Percentiles rank a stretch among this genome's conserved stretches.
phyloP scores from a whole-genome alignment of 2,888 invertebrate species.

The Phyllotreta striolata region DNA sequence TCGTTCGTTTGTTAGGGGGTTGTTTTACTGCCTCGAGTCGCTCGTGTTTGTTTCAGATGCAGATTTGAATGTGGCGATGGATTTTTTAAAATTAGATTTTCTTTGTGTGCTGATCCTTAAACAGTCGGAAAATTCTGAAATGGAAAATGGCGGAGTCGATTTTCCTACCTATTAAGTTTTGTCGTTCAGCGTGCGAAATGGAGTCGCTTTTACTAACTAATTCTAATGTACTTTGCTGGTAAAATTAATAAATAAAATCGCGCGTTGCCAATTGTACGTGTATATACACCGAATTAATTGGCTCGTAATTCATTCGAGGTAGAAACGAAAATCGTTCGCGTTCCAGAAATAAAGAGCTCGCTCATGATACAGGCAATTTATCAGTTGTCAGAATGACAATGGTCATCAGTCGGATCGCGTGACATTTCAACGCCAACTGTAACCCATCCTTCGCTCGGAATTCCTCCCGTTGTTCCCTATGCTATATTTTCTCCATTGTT shows the following conservation, averaged over 20 bases:
- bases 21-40: conserved; percentile 19
- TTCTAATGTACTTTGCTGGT: too few relatives aligned
- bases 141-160: conserved; percentile 1
- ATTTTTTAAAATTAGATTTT: conserved; percentile 30
- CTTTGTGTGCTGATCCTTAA: conserved; percentile 15
- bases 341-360: conserved; percentile 35
- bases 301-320: too few relatives aligned
- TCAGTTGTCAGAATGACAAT: conserved; percentile 56
- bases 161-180: too few relatives aligned
- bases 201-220: too few relatives aligned
- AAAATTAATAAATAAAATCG: too few relatives aligned
- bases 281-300: too few relatives aligned
- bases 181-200: too few relatives aligned
- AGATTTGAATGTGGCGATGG: conserved; percentile 24
- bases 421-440: conserved; percentile 48
- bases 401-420: conserved; percentile 52
- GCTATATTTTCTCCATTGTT: conserved; percentile 46
- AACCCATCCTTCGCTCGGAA: conserved; percentile 28
- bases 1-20: conserved; percentile 28
- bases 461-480: conserved; percentile 4
- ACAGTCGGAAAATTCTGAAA: conserved; percentile 3
- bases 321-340: neutral
- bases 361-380: conserved; percentile 50
- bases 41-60: conserved; percentile 27
- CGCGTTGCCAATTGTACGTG: too few relatives aligned